phyloP scores from a whole-genome alignment of 2,888 invertebrate species.

The Aphrophora alni region DNA sequence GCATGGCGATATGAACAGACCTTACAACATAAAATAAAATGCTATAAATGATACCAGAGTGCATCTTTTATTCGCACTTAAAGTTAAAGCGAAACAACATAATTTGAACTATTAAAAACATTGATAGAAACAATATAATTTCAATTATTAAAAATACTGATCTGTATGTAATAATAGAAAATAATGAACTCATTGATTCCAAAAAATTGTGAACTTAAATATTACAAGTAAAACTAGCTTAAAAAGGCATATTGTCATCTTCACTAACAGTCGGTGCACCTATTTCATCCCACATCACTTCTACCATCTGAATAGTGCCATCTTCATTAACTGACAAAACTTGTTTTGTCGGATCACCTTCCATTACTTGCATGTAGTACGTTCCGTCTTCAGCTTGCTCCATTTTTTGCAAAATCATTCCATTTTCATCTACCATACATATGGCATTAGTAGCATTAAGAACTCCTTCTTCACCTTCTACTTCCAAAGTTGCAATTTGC shows the following conservation, averaged over 20 bases:
- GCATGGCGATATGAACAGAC: too few relatives aligned
- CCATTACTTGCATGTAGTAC: slow-evolving; percentile 48
- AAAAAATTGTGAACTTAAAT: not conserved
- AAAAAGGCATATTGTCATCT: slow-evolving; percentile 42
- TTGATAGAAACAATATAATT: too few relatives aligned
- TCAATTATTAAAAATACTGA: not conserved
- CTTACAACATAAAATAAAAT: too few relatives aligned
- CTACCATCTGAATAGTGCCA: slow-evolving; percentile 56
- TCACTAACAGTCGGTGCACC: slow-evolving; percentile 43
- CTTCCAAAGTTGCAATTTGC: not conserved
- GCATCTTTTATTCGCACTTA: too few relatives aligned
- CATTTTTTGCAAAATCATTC: slow-evolving; percentile 48
- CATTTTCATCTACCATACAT: slow-evolving; percentile 50
- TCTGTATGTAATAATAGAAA: not conserved
- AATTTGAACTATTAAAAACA: too few relatives aligned
- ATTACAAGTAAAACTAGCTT: not conserved
- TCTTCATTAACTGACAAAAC: slow-evolving; percentile 56
- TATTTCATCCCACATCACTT: slow-evolving; percentile 52
- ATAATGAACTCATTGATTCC: not conserved
- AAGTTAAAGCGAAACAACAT: too few relatives aligned
- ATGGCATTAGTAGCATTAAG: slow-evolving; percentile 16
- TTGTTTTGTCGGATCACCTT: slow-evolving; percentile 52
- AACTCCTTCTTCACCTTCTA: not conserved
- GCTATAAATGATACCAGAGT: too few relatives aligned
- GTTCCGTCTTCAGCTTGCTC: slow-evolving; percentile 49